A percentile compares a stretch with the other conserved stretches of the same genome.
Evolutionary conservation across 2,888 invertebrate genomes (phyloP).

Genomic region (Diploptera punctata): DNA sequence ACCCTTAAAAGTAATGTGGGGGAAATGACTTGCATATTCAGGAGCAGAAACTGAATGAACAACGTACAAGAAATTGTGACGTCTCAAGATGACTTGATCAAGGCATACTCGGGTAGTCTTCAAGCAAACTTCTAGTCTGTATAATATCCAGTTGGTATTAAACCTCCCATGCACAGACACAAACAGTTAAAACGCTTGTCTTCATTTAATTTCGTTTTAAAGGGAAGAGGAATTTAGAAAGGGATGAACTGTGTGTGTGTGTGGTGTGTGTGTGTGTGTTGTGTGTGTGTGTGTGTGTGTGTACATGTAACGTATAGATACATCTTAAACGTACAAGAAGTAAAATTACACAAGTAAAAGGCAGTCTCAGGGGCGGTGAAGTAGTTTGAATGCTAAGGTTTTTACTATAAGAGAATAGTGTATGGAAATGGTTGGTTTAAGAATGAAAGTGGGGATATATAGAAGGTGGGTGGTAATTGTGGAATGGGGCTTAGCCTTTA

Average conservation of each 20-base stretch:
- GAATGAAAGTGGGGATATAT: constrained; percentile 13
- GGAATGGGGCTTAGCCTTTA: constrained; percentile 3
- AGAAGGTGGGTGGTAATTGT: not conserved
- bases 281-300: too few species aligned
- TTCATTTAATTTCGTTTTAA: constrained; percentile 18
- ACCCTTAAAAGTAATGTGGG: too few species aligned
- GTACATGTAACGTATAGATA: constrained; percentile 12
- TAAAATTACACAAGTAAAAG: too few species aligned
- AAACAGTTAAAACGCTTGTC: constrained; percentile 9
- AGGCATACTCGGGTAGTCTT: not conserved
- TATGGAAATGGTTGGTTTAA: constrained; percentile 9
- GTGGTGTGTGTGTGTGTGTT: not conserved
- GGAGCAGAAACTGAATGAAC: not conserved
- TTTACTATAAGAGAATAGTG: too few species aligned
- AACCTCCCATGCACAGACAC: not conserved
- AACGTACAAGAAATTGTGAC: constrained; percentile 2
- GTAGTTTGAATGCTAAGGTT: too few species aligned
- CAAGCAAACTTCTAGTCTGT: not conserved
- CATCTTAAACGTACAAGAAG: constrained; percentile 9
- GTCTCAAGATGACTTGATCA: constrained; percentile 2
- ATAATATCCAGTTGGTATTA: constrained; percentile 11
- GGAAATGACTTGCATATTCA: not conserved
- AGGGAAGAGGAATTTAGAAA: constrained; percentile 8
- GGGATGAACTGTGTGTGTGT: not conserved
- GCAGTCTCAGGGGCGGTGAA: not conserved